These are phyloP conservation scores for Eristalis tenax DNA, from an alignment of 2,888 invertebrate genomes.

Conservation along the genomic window DNA sequence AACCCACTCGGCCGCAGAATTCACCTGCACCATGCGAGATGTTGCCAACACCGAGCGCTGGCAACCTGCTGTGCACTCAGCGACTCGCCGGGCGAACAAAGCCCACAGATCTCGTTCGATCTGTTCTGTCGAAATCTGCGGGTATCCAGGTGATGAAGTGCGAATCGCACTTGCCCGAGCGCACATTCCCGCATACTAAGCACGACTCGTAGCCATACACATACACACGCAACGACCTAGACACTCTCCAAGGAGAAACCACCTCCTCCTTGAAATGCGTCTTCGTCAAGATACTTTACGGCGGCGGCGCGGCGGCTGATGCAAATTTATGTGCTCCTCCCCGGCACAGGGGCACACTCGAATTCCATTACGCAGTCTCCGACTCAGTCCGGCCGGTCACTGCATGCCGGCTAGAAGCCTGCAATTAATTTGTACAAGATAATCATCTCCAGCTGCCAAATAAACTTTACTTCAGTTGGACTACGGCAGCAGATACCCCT, in stretches of 20 bases:
- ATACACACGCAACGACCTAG: neutral
- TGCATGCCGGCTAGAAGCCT: conserved; percentile 25
- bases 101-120: conserved; percentile 15
- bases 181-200: conserved; percentile 33
- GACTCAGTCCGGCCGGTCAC: neutral
- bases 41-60: neutral
- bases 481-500: neutral
- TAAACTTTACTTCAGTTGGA: conserved; percentile 76
- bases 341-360: conserved; percentile 29
- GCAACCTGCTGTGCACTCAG: neutral
- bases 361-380: conserved; percentile 36
- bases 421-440: conserved; percentile 81
- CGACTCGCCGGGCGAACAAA: neutral
- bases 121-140: conserved; percentile 49
- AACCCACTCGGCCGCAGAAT: neutral
- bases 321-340: conserved; percentile 46
- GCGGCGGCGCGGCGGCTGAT: conserved; percentile 29
- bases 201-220: neutral
- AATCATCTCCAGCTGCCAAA: conserved; percentile 81
- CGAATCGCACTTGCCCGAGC: conserved; percentile 47
- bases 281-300: conserved; percentile 59
- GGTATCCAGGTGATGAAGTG: conserved; percentile 63
- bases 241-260: conserved; percentile 29
- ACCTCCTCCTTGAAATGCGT: conserved; percentile 58
- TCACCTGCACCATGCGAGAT: conserved; percentile 27